Conservation (phyloP, 2,797 vertebrate genomes). For the Coluber constrictor region DNA sequence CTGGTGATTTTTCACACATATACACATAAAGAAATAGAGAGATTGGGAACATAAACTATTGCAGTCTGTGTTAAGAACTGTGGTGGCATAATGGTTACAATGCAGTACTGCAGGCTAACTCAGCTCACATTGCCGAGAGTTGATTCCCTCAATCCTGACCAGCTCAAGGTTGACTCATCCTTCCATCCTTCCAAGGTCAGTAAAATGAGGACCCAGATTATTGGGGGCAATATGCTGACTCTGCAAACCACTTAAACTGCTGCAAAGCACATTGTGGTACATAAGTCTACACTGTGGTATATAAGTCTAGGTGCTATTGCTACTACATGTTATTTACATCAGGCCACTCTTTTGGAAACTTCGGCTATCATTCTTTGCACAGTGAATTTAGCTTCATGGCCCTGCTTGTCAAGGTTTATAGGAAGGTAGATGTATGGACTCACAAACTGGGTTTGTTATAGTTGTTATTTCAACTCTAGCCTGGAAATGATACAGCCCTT, state of each 20-base stretch:
- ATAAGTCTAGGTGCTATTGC: not conserved
- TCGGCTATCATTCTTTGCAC: not conserved
- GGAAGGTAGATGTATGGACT: not conserved
- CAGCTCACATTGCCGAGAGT: not conserved
- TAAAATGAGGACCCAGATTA: not conserved
- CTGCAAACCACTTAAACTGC: too few relatives aligned
- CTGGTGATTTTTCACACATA: not conserved
- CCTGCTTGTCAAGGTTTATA: not conserved
- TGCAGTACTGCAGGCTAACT: not conserved
- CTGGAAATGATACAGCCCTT: not conserved
- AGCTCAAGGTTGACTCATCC: not conserved
- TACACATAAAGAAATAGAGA: constrained; percentile 2
- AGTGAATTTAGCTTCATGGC: not conserved
- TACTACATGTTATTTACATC: not conserved
- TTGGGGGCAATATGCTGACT: not conserved
- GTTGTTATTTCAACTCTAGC: not conserved
- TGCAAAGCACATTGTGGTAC: too few relatives aligned
- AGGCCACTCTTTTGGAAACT: not conserved
- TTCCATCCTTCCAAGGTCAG: not conserved
- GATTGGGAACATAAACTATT: not conserved
- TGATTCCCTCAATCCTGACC: not conserved
- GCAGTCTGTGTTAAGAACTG: not conserved
- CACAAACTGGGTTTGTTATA: not conserved
- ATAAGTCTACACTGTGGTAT: too few relatives aligned
- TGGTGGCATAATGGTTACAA: not conserved